Conservation (phyloP, 2,888 invertebrate species). For the Margaritifera margaritifera region DNA sequence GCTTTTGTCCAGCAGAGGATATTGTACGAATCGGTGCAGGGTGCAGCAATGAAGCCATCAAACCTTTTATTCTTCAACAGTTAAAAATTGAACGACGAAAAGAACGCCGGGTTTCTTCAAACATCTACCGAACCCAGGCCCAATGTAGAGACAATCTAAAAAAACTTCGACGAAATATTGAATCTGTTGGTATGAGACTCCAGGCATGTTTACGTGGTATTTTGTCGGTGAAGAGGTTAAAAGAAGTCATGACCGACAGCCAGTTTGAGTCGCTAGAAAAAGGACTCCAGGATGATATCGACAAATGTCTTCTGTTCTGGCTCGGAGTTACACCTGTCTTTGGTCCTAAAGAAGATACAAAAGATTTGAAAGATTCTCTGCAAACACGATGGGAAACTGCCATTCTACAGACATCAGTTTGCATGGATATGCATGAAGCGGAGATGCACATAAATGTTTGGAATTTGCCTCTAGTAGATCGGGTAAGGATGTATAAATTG, state of each 20-base stretch:
- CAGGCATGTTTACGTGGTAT: constrained; percentile 31
- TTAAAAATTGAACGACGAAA: constrained; percentile 22
- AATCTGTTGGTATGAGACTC: constrained; percentile 31
- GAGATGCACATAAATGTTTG: too few species aligned
- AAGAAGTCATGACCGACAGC: constrained; percentile 25
- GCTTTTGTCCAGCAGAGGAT: constrained; percentile 33
- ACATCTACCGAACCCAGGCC: constrained; percentile 30
- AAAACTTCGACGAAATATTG: constrained; percentile 24
- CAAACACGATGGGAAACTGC: too few species aligned
- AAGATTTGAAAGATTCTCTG: too few species aligned
- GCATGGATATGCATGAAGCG: too few species aligned
- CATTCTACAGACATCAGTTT: too few species aligned
- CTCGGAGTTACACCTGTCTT: too few species aligned
- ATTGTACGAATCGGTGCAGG: constrained; percentile 67
- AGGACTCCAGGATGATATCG: too few species aligned
- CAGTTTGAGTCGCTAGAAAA: constrained; percentile 26
- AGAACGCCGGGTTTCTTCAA: constrained; percentile 20
- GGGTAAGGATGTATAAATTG: too few species aligned
- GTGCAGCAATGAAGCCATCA: constrained; percentile 48
- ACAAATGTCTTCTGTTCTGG: too few species aligned
- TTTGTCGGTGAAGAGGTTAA: constrained; percentile 20
- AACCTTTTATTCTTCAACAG: constrained; percentile 38
- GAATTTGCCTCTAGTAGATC: too few species aligned
- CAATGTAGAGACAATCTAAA: constrained; percentile 32
- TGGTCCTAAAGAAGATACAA: too few species aligned